Evolutionary conservation across 2,797 vertebrate genomes (phyloP).

Genomic region (Furcifer pardalis): DNA sequence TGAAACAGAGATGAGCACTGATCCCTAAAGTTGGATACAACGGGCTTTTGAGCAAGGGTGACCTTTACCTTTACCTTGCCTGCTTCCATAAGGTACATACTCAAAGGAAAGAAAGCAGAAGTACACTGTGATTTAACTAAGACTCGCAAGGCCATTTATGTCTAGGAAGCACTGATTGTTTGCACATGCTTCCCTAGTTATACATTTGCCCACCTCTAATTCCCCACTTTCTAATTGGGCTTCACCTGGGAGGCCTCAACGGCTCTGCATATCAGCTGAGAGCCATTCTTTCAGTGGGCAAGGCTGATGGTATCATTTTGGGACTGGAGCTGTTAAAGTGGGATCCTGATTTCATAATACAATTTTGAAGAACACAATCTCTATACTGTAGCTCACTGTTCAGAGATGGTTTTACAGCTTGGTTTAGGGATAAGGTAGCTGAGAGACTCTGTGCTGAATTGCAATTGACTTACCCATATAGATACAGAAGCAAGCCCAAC

Average conservation of each 20-base stretch:
- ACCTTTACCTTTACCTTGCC: too few relatives aligned
- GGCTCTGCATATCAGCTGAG: neutral
- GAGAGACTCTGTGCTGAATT: neutral
- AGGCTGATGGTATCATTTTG: neutral
- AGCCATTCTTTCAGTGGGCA: neutral
- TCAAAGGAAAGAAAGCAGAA: neutral
- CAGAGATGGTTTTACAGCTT: neutral
- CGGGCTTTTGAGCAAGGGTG: too few relatives aligned
- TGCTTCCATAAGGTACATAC: accelerated
- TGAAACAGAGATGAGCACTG: too few relatives aligned
- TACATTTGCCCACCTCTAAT: neutral
- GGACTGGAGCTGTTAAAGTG: neutral
- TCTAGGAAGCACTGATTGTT: neutral
- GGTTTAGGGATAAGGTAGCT: neutral
- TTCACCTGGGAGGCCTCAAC: neutral
- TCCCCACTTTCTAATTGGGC: neutral
- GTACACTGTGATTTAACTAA: neutral
- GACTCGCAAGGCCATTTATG: neutral
- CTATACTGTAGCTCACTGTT: neutral
- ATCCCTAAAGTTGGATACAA: too few relatives aligned
- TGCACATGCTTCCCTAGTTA: neutral
- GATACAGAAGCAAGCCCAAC: neutral
- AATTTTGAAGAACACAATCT: too few relatives aligned
- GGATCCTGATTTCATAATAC: neutral
- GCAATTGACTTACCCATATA: neutral